Evolutionary conservation across 2,797 vertebrate species (phyloP).

Genomic region (Zalophus californianus): DNA sequence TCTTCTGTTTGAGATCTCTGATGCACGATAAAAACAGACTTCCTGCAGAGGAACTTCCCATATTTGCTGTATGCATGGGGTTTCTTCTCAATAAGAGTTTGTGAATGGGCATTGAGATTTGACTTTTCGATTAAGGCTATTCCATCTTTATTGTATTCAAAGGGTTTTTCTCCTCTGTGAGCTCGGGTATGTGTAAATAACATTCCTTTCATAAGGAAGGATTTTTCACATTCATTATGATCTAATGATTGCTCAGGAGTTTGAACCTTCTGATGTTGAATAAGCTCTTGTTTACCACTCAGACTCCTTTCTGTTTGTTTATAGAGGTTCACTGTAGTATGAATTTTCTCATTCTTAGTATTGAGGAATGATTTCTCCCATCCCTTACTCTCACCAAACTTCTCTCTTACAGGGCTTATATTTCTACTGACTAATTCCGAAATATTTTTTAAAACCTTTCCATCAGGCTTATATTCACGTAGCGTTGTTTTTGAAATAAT

Average conservation of each 20-base stretch:
- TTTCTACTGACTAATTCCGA: conserved; percentile 75
- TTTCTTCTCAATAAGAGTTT: conserved; percentile 70
- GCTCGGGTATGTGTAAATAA: conserved; percentile 63
- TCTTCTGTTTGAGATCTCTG: conserved; percentile 72
- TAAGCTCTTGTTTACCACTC: conserved; percentile 45
- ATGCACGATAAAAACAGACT: conserved; percentile 71
- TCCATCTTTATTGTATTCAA: conserved; percentile 62
- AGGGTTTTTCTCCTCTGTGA: conserved; percentile 60
- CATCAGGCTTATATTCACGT: conserved; percentile 68
- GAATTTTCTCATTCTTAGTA: conserved; percentile 59
- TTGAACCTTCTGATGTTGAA: conserved; percentile 59
- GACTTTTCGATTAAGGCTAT: conserved; percentile 64
- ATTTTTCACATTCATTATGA: conserved; percentile 54
- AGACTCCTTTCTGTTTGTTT: conserved; percentile 59
- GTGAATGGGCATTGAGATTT: conserved; percentile 52
- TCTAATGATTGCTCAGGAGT: conserved; percentile 53
- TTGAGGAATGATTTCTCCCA: conserved; percentile 69
- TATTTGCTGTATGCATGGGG: conserved; percentile 64
- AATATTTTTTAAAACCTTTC: conserved; percentile 75
- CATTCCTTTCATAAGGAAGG: conserved; percentile 70
- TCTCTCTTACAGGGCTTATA: conserved; percentile 68
- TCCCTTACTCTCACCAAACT: conserved; percentile 35
- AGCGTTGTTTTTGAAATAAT: conserved; percentile 72
- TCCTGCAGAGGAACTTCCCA: conserved; percentile 72
- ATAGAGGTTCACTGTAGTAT: conserved; percentile 21